Evolutionary conservation across 2,797 vertebrate species (phyloP), one percentile per base, ranked within the genome.

Genomic region (Eremophila alpestris): DNA sequence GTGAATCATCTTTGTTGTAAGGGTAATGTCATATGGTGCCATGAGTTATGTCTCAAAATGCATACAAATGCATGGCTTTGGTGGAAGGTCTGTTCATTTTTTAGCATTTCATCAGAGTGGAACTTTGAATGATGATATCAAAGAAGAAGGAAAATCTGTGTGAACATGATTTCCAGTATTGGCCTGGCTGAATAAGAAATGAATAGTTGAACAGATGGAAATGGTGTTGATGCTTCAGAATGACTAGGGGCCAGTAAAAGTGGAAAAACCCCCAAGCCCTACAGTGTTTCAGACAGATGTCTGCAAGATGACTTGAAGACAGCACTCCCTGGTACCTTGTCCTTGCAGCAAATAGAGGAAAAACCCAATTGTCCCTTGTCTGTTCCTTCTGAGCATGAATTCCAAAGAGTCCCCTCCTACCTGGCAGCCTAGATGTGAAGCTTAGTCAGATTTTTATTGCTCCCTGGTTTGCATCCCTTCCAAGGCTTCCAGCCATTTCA

Each of bases 11-110:
- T 73, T 69, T 70, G n/a, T 41, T 15, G 43, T 73, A 80, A 77
- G 38, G 32, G 30, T 63, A 89, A 77, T 60, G 27, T 69, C 48
- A 58, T 40, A 65, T 1, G 0, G 51, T 89, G 32, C 36, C 40
- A 46, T 87, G 54, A 92, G 85, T 92, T 91, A 81, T 73, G 38
- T 65, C 79, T 73, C 63, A 55, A 93, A 94, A 83, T 52, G 29
- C 82, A 83, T 59, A 78, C 0, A 29, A 78, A 76, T 68, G 48
- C 59, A 27, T 23, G 51, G 40, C 51, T 83, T 90, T 73, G 14
- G 82, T 69, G 38, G 56, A 93, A 92, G 70, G 14, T 51, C 74
- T 59, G 52, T 52, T 78, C 22, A 2, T 23, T 78, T 96, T 70
- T 70, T 67, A 92, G 24, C 70, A 46, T 91, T 92, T 91, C 55